phyloP scores from a whole-genome alignment of 1,140 invertebrate species.

The Drosophila grimshawi region DNA sequence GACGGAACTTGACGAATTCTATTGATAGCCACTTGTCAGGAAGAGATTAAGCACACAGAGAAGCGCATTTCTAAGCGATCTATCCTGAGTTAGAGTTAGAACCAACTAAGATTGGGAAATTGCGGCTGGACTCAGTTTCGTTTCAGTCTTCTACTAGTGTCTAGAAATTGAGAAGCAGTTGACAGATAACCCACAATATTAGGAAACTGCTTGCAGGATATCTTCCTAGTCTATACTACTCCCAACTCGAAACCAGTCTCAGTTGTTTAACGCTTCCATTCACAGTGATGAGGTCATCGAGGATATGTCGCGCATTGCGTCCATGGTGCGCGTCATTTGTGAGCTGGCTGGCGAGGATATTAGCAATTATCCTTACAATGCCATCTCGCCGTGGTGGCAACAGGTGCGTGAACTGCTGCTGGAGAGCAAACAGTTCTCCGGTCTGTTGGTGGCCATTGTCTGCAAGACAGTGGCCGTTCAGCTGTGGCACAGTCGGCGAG shows the following conservation, averaged over 20 bases:
- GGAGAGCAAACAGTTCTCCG: conserved; percentile 89
- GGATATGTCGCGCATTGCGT: conserved; percentile 80
- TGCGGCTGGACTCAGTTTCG: too few species aligned
- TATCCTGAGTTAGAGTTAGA: too few species aligned
- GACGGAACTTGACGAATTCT: not conserved
- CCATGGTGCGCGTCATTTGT: conserved; percentile 70
- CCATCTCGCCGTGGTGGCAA: conserved; percentile 91
- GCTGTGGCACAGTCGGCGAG: conserved; percentile 83
- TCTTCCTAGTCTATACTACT: too few species aligned
- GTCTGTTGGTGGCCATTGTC: conserved; percentile 90
- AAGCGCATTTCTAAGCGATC: too few species aligned
- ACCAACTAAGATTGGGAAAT: too few species aligned
- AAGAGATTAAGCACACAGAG: too few species aligned
- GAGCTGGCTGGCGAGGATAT: conserved; percentile 72
- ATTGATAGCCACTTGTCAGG: too few species aligned
- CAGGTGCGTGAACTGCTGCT: conserved; percentile 88
- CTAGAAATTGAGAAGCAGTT: too few species aligned
- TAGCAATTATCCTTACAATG: conserved; percentile 87
- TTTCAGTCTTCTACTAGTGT: too few species aligned
- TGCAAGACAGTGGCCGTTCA: conserved; percentile 89
- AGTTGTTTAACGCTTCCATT: not conserved
- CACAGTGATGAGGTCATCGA: conserved; percentile 77
- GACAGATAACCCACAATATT: too few species aligned
- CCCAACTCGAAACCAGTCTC: too few species aligned
- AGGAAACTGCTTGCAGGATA: too few species aligned